Conservation (phyloP, 2,797 vertebrate species). For the Etheostoma perlongum region DNA sequence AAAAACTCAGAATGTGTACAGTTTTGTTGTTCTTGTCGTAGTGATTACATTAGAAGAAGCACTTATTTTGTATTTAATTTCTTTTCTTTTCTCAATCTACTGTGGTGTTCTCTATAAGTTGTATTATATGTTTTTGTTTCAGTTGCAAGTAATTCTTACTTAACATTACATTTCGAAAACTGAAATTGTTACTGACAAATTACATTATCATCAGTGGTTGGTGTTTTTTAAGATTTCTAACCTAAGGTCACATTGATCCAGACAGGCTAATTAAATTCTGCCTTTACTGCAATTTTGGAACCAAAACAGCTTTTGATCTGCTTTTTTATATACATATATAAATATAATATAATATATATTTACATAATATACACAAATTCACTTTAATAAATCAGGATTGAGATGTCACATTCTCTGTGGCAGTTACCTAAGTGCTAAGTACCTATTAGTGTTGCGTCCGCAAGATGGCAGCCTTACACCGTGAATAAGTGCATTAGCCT, state of each 20-base stretch:
- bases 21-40: background rate
- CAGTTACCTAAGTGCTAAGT: background rate
- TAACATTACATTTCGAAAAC: background rate
- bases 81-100: background rate
- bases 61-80: background rate
- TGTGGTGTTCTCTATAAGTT: background rate
- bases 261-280: background rate
- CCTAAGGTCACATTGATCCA: background rate
- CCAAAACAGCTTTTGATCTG: too few relatives aligned
- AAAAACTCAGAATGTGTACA: background rate
- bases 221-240: background rate
- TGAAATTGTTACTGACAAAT: background rate
- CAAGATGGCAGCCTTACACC: slow-evolving; percentile 40
- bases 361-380: too few relatives aligned
- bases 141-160: background rate
- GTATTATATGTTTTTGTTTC: background rate
- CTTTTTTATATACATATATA: too few relatives aligned
- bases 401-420: background rate
- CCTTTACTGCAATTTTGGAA: background rate
- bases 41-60: background rate
- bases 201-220: background rate
- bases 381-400: too few relatives aligned
- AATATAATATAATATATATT: too few relatives aligned
- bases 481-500: background rate
- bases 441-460: slow-evolving; percentile 21